phyloP scores from a whole-genome alignment of 2,888 invertebrate species.

The Drosophila pseudotakahashii region DNA sequence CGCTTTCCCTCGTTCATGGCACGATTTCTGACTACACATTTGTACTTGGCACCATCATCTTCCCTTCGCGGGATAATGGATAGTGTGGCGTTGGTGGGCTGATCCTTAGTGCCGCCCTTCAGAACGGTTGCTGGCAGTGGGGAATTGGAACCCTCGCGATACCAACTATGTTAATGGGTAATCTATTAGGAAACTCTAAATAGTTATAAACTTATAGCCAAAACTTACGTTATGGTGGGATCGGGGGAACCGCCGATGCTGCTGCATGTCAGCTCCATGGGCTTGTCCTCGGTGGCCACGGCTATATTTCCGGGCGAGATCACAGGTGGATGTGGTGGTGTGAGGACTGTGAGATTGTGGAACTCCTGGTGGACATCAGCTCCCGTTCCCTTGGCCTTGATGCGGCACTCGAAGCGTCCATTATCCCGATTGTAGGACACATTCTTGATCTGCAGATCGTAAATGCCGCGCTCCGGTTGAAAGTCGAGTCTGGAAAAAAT shows the following conservation, averaged over 20 bases:
- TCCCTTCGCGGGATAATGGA: constrained; percentile 91
- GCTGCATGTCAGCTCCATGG: constrained; percentile 91
- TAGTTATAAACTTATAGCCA: neutral
- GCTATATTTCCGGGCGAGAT: constrained; percentile 91
- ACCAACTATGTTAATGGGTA: constrained; percentile 87
- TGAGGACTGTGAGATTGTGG: constrained; percentile 93
- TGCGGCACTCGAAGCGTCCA: constrained; percentile 95
- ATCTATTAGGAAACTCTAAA: neutral
- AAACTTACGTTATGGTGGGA: constrained; percentile 90
- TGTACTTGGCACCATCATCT: constrained; percentile 93
- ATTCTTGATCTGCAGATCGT: constrained; percentile 94
- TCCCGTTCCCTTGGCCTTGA: constrained; percentile 93
- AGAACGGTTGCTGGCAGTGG: constrained; percentile 89
- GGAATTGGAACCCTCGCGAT: constrained; percentile 90
- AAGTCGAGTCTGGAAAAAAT: constrained; percentile 89
- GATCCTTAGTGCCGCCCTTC: constrained; percentile 90
- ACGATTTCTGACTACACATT: constrained; percentile 95
- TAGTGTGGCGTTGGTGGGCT: constrained; percentile 90
- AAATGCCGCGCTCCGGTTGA: constrained; percentile 91
- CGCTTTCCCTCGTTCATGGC: constrained; percentile 93
- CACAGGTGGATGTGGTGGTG: constrained; percentile 92
- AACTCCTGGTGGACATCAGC: constrained; percentile 93
- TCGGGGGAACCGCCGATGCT: constrained; percentile 96
- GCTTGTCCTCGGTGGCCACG: constrained; percentile 92
- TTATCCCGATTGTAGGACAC: constrained; percentile 96